Evolutionary conservation across 2,113 vertebrate species (phyloP), one percentile per base, ranked within the genome.

Genomic region (Pseudolaguvia tuberculata): DNA sequence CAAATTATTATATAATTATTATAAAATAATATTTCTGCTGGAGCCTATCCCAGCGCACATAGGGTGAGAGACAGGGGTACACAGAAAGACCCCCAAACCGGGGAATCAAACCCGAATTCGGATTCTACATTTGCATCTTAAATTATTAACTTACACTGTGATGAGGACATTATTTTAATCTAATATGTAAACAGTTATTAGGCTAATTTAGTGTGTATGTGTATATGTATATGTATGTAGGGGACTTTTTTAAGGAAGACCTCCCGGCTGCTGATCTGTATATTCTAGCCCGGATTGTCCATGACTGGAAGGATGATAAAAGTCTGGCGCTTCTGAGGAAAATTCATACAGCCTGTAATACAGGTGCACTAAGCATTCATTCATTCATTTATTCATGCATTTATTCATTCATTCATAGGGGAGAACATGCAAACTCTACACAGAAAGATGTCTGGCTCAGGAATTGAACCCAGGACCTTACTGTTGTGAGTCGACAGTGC

Each of bases 271-370:
- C 88, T 3, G 88, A 92, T 62, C 63, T 92, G 18, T 92, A 87
- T 27, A 42, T 92, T 31, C 80, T 92, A 42, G 89, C 89, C 14
- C 75, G 91, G 65, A 86, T 92, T 69, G 67, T 92, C 8, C 90
- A 92, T 2, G 91, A 90, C 86, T 92, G 91, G 90, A 80, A 85
- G 0, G 87, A 91, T 10, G 89, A 91, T 21, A 90, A 86, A 78
- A 84, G 87, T 61, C 47, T 87, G 71, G 72, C 5, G 2, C 84
- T 92, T 78, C 82, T 92, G 74, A 87, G 72, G 77, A 89, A 83
- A 77, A 82, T 92, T 77, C 69, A 85, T 3, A 51, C 83, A 23
- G 55, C 55, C 45, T 90, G 89, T 65, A 72, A 72, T 69, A 85
- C 88, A 76, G 91, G 90, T 91, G 66, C 31, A 2, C n/a, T n/a